These are phyloP conservation scores for Clistopyga incitator DNA, from an alignment of 2,888 invertebrate genomes.

Conservation along the genomic window DNA sequence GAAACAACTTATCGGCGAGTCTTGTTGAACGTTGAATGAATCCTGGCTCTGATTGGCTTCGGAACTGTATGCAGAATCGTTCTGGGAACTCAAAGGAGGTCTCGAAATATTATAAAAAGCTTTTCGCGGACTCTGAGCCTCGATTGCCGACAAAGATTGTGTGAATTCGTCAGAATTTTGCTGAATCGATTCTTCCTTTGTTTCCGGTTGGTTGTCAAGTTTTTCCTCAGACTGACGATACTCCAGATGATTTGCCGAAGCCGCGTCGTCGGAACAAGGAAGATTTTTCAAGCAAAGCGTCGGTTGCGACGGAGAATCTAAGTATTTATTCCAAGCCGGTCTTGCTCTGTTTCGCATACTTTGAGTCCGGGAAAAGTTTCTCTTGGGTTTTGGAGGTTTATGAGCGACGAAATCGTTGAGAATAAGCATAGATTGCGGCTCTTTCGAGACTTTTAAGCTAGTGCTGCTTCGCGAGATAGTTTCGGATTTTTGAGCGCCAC, in stretches of 20 bases:
- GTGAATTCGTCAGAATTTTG: not conserved
- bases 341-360: slow-evolving; percentile 80
- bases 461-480: slow-evolving; percentile 69
- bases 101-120: slow-evolving; percentile 50
- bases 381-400: slow-evolving; percentile 89
- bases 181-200: slow-evolving; percentile 6
- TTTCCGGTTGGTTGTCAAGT: slow-evolving; percentile 3
- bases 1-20: slow-evolving; percentile 56
- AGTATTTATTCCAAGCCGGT: slow-evolving; percentile 80
- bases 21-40: slow-evolving; percentile 36
- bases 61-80: slow-evolving; percentile 45
- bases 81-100: slow-evolving; percentile 13
- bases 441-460: slow-evolving; percentile 73
- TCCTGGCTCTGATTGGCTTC: slow-evolving; percentile 44
- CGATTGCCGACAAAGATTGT: slow-evolving; percentile 6
- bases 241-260: slow-evolving; percentile 36
- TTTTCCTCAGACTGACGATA: slow-evolving; percentile 39
- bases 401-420: slow-evolving; percentile 87
- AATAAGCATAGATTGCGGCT: slow-evolving; percentile 79
- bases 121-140: slow-evolving; percentile 42
- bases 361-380: slow-evolving; percentile 79
- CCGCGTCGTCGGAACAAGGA: slow-evolving; percentile 59
- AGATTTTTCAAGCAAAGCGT: slow-evolving; percentile 63
- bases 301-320: slow-evolving; percentile 68
- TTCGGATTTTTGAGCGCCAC: slow-evolving; percentile 68